Evolutionary conservation across 2,113 vertebrate genomes (phyloP).

Genomic region (Nycticebus coucang): DNA sequence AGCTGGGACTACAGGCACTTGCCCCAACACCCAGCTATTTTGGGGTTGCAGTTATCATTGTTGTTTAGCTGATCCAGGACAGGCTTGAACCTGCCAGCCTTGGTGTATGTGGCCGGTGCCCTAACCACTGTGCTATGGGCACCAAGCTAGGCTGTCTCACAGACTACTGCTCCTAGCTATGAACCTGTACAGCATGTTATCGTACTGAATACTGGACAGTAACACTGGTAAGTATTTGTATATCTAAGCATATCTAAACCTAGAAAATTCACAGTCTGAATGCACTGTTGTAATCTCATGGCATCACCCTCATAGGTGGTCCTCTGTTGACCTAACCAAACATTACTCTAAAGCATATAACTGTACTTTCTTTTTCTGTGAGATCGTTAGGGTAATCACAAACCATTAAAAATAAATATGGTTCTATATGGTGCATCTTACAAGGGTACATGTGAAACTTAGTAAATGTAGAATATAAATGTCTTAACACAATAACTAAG

Average conservation of each 20-base stretch:
- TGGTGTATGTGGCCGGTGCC: no score
- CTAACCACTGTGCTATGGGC: no score
- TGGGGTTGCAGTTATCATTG: no score
- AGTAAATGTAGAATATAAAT: no score
- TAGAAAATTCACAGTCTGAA: not conserved
- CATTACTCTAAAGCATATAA: not conserved
- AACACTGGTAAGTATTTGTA: not conserved
- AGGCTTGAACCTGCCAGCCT: no score
- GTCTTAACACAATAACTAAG: no score
- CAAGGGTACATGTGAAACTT: no score
- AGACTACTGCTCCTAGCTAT: not conserved
- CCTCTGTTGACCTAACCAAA: not conserved
- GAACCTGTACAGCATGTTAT: not conserved
- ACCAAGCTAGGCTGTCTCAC: not conserved
- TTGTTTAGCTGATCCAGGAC: no score
- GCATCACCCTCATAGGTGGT: not conserved
- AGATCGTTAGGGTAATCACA: conserved; percentile 11
- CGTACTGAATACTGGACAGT: not conserved
- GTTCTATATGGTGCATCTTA: not conserved
- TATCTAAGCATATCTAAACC: not conserved
- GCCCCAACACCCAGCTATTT: no score
- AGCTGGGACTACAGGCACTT: no score
- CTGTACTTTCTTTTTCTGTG: conserved; percentile 5
- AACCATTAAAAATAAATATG: conserved; percentile 32
- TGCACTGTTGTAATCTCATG: not conserved